Evolutionary conservation across 2,888 invertebrate genomes (phyloP), one percentile per base, ranked within the genome.

Genomic region (Smittia sp.): DNA sequence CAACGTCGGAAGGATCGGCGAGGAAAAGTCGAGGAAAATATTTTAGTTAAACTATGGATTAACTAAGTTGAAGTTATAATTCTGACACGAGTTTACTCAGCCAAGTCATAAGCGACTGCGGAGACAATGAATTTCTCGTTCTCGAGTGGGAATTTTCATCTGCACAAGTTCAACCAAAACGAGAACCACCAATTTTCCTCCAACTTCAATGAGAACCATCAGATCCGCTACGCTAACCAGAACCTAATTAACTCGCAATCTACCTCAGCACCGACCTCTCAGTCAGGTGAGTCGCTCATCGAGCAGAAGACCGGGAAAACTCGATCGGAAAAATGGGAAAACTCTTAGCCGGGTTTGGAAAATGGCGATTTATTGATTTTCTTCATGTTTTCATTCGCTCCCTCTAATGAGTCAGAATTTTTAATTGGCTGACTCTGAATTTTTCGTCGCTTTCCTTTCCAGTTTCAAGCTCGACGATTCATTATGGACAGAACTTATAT

Each of bases 401-500:
- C 52, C 18, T 24, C 54, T 69, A 69, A 69, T 69, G 69, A 69
- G 20, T 69, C 69, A 54, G 18, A 54, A 69, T 52, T 69, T 69
- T 69, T 41, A 54, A 41, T 69, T 25, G 18, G 20, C 18, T 67
- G 9, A 24, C 24, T 67, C 46, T 41, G 6, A 46, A 46, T 46
- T 46, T 15, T 46, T n/a, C n/a, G n/a, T n/a, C 15, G 1, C 7
- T 62, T 62, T 62, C 9, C 22, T 1, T 62, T 20, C 24, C 79
- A 79, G 82, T 81, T 74, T 81, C 80, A 75, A 83, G 82, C 76
- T 80, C 80, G 76, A 78, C 77, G 74, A 80, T 83, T 81, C 83
- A 83, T 79, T 83, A 83, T 79, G 82, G 83, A 75, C 83, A 83
- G 75, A 83, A 83, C 79, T 82, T 83, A 76, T 81, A 81, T 72